Evolutionary conservation across 2,888 invertebrate species (phyloP).

Genomic region (Lymantria dispar): DNA sequence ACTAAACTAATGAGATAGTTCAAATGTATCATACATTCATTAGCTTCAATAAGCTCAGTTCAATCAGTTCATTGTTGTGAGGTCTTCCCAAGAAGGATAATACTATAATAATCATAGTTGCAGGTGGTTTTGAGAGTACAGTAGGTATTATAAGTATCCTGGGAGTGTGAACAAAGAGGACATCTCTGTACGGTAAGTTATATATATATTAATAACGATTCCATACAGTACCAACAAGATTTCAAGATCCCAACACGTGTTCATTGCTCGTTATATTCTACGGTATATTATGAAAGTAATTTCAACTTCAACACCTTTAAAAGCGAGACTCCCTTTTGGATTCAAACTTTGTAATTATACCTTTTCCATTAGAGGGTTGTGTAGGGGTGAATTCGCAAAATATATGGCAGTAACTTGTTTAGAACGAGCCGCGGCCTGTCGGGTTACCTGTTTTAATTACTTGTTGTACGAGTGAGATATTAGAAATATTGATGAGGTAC

Average conservation of each 20-base stretch:
- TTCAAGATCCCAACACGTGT: too few species aligned
- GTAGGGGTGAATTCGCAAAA: slow-evolving; percentile 21
- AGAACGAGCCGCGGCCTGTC: slow-evolving; percentile 17
- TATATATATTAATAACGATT: too few species aligned
- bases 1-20: too few species aligned
- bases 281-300: slow-evolving; percentile 18
- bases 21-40: too few species aligned
- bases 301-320: slow-evolving; percentile 25
- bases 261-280: background rate
- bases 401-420: slow-evolving; percentile 18
- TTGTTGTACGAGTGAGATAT: background rate
- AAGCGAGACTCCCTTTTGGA: slow-evolving; percentile 21
- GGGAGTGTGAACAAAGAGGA: too few species aligned
- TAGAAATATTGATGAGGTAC: background rate
- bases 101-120: too few species aligned
- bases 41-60: too few species aligned
- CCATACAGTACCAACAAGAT: background rate
- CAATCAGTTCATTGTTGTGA: too few species aligned
- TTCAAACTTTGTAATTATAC: slow-evolving; percentile 43
- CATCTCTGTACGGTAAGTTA: too few species aligned
- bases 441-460: slow-evolving; percentile 9
- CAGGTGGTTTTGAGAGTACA: too few species aligned
- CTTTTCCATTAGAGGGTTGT: slow-evolving; percentile 37
- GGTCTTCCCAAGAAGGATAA: too few species aligned
- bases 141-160: too few species aligned